Evolutionary conservation across 2,797 vertebrate genomes (phyloP).

Genomic region (Chrysocyon brachyurus): DNA sequence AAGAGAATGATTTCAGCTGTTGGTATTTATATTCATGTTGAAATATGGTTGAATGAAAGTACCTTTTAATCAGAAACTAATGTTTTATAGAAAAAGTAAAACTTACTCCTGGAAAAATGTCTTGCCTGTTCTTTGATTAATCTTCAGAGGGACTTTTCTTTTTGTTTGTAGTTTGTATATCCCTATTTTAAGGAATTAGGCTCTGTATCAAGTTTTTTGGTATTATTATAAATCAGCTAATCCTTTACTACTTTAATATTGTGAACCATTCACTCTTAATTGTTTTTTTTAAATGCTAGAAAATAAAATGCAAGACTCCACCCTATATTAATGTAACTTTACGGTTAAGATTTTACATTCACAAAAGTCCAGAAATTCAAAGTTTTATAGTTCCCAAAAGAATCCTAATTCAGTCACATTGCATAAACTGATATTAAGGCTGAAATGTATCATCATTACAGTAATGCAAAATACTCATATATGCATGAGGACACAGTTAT

Average conservation of each 20-base stretch:
- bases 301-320: slow-evolving; percentile 61
- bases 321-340: slow-evolving; percentile 78
- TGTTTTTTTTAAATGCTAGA: slow-evolving; percentile 58
- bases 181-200: slow-evolving; percentile 55
- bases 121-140: slow-evolving; percentile 51
- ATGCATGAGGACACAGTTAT: slow-evolving; percentile 75
- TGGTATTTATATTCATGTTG: slow-evolving; percentile 66
- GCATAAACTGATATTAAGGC: slow-evolving; percentile 74
- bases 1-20: slow-evolving; percentile 62
- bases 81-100: slow-evolving; percentile 63
- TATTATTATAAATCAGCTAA: slow-evolving; percentile 51
- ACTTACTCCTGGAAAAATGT: neutral
- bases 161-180: slow-evolving; percentile 1
- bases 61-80: slow-evolving; percentile 51
- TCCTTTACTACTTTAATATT: slow-evolving; percentile 64
- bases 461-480: slow-evolving; percentile 76
- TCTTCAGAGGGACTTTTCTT: slow-evolving; percentile 25
- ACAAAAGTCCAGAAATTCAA: slow-evolving; percentile 76
- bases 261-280: slow-evolving; percentile 40
- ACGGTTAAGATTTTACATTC: slow-evolving; percentile 63
- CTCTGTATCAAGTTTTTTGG: slow-evolving; percentile 18
- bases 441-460: slow-evolving; percentile 76
- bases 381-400: slow-evolving; percentile 75
- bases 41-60: slow-evolving; percentile 64
- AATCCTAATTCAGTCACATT: slow-evolving; percentile 71